A percentile compares a stretch with the other conserved stretches of the same genome.
Conservation (phyloP, 2,113 vertebrate genomes). For the Otis tarda region DNA sequence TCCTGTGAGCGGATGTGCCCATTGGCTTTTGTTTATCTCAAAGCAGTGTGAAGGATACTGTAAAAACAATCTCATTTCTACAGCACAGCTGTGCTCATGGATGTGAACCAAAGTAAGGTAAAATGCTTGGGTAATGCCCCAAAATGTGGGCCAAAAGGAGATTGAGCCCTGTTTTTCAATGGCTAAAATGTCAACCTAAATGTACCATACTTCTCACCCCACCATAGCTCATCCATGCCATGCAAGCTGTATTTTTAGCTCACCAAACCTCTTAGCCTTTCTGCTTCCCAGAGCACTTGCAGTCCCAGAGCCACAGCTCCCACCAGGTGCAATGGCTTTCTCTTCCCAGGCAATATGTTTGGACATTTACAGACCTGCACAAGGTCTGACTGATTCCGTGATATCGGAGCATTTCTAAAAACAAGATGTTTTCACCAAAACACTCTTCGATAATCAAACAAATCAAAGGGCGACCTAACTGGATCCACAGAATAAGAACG, state of each 20-base stretch:
- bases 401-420: not conserved
- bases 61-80: not conserved
- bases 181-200: not conserved
- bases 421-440: slow-evolving; percentile 46
- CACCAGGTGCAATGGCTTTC: not conserved
- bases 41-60: not conserved
- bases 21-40: not conserved
- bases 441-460: slow-evolving; percentile 47
- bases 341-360: not conserved
- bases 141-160: not conserved
- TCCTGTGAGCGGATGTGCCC: not conserved
- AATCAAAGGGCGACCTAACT: slow-evolving; percentile 59
- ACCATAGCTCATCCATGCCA: fast-evolving
- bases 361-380: not conserved
- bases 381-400: not conserved
- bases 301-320: not conserved
- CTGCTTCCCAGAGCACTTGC: not conserved
- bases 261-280: not conserved
- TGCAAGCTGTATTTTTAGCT: not conserved
- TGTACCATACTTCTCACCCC: not conserved
- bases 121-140: not conserved
- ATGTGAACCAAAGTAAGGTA: not conserved
- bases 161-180: not conserved
- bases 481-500: not conserved
- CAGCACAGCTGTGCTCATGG: not conserved